Base-by-base conservation (phyloP, 2,797 vertebrate genomes). In the Mareca penelope region DNA sequence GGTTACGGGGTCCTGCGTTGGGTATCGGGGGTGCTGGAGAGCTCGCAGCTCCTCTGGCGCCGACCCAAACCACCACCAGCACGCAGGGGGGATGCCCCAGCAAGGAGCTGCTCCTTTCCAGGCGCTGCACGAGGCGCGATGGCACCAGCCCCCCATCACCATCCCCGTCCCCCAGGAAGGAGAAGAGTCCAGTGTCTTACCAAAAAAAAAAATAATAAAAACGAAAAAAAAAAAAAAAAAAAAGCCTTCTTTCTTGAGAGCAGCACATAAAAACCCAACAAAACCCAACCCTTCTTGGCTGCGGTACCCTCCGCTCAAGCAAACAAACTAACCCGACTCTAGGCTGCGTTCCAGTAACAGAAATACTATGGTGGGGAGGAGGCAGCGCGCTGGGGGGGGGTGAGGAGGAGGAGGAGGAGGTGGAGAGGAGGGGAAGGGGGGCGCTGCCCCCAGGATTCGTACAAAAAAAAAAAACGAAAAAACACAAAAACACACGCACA, bases 241-340 rank as follows among this genome's bases (percentile, higher is more conserved):
- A 98, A 97, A 97, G 98, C 98, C 98, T 98, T 98, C 97, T 99
- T 99, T 99, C 99, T 99, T 99, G 98, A 98, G 98, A 99, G 98
- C 98, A 99, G 98, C 98, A 98, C 98, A 97, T 98, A 97, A 95
- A 98, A 97, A 94, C 94, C 98, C 85, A 95, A 95, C 85, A 93
- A 95, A 96, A 95, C 93, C 93, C 95, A 96, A 96, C 89, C 88
- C 85, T 96, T 96, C 97, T 97, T 97, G 98, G 98, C 98, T 98
- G 98, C 87, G 94, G 97, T 98, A 98, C 98, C 97, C 97, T 97
- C 98, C 96, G 97, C 98, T 98, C 97, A 98, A 98, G 98, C 98
- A 96, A 97, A 98, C 97, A 95, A 96, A 96, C 79, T 90, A 95
- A 96, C 91, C 94, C 95, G 91, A 93, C 61, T 96, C 96, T 97